Conservation (phyloP, 2,113 vertebrate species). For the Taxidea taxus region DNA sequence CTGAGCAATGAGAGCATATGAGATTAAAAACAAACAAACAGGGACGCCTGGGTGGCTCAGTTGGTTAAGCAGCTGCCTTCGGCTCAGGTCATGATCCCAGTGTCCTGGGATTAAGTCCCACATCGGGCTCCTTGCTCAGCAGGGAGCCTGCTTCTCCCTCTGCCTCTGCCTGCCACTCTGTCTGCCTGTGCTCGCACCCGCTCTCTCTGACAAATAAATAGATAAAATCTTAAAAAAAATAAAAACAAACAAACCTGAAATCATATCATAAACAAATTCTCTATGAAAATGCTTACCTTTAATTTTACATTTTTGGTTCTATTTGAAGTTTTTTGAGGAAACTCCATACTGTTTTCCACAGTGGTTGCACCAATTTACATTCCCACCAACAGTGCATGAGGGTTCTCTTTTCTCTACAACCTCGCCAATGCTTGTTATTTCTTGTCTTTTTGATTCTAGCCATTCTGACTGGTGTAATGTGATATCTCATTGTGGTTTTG, state of each 20-base stretch:
- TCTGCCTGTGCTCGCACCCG: too few relatives aligned
- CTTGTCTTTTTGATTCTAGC: neutral
- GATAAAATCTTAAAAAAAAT: too few relatives aligned
- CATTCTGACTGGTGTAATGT: neutral
- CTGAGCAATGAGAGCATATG: neutral
- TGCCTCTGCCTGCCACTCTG: too few relatives aligned
- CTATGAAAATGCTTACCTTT: neutral
- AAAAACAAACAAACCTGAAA: neutral
- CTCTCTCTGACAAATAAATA: too few relatives aligned
- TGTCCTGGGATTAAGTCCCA: too few relatives aligned
- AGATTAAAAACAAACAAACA: neutral
- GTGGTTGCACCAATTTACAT: neutral
- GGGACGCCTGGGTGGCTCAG: too few relatives aligned
- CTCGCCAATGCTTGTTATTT: neutral
- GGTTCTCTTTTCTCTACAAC: neutral
- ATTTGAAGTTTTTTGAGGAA: neutral
- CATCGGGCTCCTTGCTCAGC: too few relatives aligned
- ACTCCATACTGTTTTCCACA: neutral
- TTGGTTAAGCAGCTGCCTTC: too few relatives aligned
- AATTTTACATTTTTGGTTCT: neutral
- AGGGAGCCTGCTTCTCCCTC: too few relatives aligned
- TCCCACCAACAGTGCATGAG: neutral
- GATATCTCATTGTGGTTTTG: neutral
- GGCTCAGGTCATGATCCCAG: too few relatives aligned
- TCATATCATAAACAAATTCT: neutral